Evolutionary conservation across 2,113 vertebrate genomes (phyloP).

Genomic region (Erinaceus europaeus): DNA sequence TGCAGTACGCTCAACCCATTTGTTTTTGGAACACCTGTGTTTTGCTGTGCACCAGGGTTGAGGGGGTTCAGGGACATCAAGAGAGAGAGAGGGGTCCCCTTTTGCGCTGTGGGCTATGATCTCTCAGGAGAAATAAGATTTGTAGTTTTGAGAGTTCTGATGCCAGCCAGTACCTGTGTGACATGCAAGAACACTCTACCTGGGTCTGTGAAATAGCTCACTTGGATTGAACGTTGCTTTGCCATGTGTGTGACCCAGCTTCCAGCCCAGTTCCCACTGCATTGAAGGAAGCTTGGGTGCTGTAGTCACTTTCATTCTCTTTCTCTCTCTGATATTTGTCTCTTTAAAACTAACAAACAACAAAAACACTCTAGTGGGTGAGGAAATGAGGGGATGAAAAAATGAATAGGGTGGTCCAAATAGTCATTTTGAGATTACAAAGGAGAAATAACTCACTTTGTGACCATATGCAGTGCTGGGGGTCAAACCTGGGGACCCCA

Average conservation of each 20-base stretch:
- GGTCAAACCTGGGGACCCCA: no score
- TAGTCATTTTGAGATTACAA: neutral
- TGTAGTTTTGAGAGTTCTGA: neutral
- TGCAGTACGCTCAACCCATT: conserved; percentile 41
- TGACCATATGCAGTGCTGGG: no score
- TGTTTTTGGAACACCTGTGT: conserved; percentile 50
- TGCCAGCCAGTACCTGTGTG: neutral
- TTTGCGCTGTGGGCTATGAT: neutral
- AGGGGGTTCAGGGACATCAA: neutral
- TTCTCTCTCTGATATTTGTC: no score
- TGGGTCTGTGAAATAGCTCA: no score
- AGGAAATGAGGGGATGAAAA: neutral
- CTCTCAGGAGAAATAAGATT: neutral
- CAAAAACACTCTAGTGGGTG: neutral
- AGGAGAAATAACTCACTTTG: neutral
- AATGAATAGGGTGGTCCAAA: neutral
- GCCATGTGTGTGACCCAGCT: no score
- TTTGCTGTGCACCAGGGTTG: conserved; percentile 15
- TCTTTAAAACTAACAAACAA: no score
- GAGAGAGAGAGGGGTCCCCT: neutral
- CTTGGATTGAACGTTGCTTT: no score
- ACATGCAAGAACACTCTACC: accelerated
- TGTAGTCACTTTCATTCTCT: no score
- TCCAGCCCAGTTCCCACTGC: no score
- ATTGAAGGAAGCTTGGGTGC: no score